Conservation (phyloP, 2,797 vertebrate species). For the Peromyscus melanophrys region DNA sequence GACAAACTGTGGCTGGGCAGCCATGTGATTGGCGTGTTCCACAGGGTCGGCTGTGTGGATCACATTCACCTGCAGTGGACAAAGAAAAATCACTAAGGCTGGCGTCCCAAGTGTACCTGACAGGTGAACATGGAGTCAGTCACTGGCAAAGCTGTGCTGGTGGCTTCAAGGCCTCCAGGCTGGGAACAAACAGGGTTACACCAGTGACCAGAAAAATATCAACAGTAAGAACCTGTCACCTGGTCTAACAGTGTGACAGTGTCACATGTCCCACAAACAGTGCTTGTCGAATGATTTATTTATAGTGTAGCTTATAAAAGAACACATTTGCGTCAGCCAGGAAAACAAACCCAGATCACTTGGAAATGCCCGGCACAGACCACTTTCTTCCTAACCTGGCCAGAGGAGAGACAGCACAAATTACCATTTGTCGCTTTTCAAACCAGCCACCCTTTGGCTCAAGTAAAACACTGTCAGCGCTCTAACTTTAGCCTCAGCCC, state of each 20-base stretch:
- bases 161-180: rapidly evolving
- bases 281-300: rapidly evolving
- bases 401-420: rapidly evolving
- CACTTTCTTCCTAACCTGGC: rapidly evolving
- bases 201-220: not conserved
- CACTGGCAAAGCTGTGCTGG: rapidly evolving
- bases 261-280: not conserved
- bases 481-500: rapidly evolving
- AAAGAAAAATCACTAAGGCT: not conserved
- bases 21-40: conserved; percentile 96
- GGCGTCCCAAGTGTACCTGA: rapidly evolving
- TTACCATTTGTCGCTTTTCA: not conserved
- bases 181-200: too few relatives aligned
- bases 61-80: conserved; percentile 93
- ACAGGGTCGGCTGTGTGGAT: conserved; percentile 96
- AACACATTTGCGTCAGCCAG: rapidly evolving
- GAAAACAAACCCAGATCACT: rapidly evolving
- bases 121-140: rapidly evolving
- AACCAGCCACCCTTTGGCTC: not conserved
- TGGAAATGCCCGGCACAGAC: rapidly evolving
- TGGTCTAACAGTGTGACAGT: rapidly evolving
- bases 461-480: rapidly evolving
- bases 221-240: not conserved
- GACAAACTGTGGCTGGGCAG: conserved; percentile 97
- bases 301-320: not conserved